These are phyloP conservation scores for Pteria penguin DNA, from an alignment of 2,888 invertebrate genomes.

Conservation along the genomic window DNA sequence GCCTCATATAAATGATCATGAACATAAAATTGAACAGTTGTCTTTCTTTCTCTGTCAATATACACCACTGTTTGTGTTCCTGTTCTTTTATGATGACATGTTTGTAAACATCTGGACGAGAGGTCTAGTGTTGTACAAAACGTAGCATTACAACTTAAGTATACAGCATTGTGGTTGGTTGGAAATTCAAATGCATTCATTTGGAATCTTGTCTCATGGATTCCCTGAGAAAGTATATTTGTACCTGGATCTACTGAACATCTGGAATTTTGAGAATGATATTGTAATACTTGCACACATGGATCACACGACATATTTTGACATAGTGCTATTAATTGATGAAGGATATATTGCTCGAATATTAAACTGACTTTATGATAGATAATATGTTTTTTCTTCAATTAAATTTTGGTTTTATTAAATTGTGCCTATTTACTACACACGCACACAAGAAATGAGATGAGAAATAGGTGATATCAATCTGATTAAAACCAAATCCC, in stretches of 20 bases:
- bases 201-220: conserved; percentile 54
- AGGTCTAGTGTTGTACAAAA: conserved; percentile 50
- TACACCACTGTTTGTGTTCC: too few species aligned
- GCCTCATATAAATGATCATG: too few species aligned
- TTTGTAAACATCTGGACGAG: conserved; percentile 31
- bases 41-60: too few species aligned
- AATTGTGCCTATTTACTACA: too few species aligned
- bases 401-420: too few species aligned
- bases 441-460: too few species aligned
- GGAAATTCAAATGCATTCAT: conserved; percentile 62
- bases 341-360: too few species aligned
- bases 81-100: conserved; percentile 28
- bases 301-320: neutral
- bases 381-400: too few species aligned
- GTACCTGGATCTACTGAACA: conserved; percentile 53
- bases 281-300: neutral
- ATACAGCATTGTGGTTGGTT: conserved; percentile 49
- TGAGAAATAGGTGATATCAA: too few species aligned
- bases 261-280: conserved; percentile 29
- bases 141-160: conserved; percentile 55
- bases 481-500: too few species aligned
- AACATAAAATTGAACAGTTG: too few species aligned
- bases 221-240: conserved; percentile 51
- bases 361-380: too few species aligned
- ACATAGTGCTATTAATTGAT: neutral